Conservation (phyloP, 2,113 vertebrate species). For the Pseudonaja textilis region DNA sequence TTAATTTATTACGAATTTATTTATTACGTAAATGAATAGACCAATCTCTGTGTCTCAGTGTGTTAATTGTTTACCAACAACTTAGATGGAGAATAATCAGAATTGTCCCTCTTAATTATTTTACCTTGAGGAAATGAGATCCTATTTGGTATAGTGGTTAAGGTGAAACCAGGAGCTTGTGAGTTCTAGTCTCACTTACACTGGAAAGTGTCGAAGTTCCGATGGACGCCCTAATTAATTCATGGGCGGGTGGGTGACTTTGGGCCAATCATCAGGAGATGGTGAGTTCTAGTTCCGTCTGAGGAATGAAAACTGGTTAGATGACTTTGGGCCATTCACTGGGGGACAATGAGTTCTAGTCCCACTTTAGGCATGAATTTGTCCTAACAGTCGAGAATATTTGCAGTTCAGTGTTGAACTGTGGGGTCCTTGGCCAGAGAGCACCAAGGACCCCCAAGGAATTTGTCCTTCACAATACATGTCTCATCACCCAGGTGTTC, state of each 20-base stretch:
- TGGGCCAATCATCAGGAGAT: too few species aligned
- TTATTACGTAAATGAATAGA: neutral
- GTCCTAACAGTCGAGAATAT: too few species aligned
- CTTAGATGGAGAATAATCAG: neutral
- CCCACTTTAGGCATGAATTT: too few species aligned
- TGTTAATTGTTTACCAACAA: neutral
- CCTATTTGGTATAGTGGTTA: neutral
- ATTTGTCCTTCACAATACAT: too few species aligned
- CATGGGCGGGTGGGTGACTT: neutral
- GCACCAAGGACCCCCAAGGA: too few species aligned
- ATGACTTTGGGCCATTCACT: too few species aligned
- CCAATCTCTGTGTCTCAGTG: neutral
- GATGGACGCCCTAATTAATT: too few species aligned
- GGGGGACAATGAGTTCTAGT: neutral
- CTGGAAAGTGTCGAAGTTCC: too few species aligned
- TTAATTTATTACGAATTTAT: neutral
- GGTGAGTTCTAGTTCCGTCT: rapidly evolving
- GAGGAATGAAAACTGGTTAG: too few species aligned
- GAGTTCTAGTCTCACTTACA: neutral
- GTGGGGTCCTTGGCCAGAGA: too few species aligned
- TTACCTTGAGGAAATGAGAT: neutral
- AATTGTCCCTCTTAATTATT: neutral
- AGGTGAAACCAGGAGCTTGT: neutral
- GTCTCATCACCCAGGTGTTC: too few species aligned
- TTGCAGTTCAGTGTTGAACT: too few species aligned